phyloP scores from a whole-genome alignment of 2,797 vertebrate species.

The Rhabdophis nuchalis region DNA sequence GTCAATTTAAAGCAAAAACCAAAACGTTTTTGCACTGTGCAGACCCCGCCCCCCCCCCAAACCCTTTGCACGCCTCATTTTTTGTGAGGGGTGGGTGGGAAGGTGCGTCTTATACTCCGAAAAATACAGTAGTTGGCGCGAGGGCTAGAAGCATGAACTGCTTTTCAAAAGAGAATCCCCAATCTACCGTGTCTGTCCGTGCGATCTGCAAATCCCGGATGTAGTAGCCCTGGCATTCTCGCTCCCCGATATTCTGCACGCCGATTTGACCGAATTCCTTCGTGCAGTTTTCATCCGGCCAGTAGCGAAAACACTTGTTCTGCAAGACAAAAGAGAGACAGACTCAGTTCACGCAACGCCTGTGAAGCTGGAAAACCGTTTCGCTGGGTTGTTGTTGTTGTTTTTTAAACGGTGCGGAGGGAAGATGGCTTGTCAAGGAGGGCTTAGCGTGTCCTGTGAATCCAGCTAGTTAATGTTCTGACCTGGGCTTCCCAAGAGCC shows the following conservation, averaged over 20 bases:
- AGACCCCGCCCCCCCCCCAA: too few relatives aligned
- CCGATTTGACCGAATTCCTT: constrained; percentile 76
- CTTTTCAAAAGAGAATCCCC: neutral
- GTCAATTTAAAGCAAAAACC: too few relatives aligned
- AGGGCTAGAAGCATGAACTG: neutral
- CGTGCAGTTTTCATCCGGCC: constrained; percentile 76
- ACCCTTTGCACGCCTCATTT: too few relatives aligned
- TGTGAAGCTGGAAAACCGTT: neutral
- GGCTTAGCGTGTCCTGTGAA: neutral
- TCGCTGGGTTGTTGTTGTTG: neutral
- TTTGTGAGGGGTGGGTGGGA: too few relatives aligned
- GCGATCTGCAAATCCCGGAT: constrained; percentile 81
- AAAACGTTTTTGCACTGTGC: too few relatives aligned
- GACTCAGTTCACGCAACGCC: neutral
- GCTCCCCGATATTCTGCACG: constrained; percentile 76
- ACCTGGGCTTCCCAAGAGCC: too few relatives aligned
- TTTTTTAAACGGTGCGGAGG: neutral
- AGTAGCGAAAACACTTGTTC: constrained; percentile 88
- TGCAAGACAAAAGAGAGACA: constrained; percentile 40
- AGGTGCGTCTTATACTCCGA: too few relatives aligned
- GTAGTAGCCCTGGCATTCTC: constrained; percentile 79
- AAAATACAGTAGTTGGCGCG: too few relatives aligned
- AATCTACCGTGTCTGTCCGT: constrained; percentile 73
- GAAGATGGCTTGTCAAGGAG: neutral
- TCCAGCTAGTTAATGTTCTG: neutral